Evolutionary conservation across 2,797 vertebrate species (phyloP).

Genomic region (Taeniopygia guttata): DNA sequence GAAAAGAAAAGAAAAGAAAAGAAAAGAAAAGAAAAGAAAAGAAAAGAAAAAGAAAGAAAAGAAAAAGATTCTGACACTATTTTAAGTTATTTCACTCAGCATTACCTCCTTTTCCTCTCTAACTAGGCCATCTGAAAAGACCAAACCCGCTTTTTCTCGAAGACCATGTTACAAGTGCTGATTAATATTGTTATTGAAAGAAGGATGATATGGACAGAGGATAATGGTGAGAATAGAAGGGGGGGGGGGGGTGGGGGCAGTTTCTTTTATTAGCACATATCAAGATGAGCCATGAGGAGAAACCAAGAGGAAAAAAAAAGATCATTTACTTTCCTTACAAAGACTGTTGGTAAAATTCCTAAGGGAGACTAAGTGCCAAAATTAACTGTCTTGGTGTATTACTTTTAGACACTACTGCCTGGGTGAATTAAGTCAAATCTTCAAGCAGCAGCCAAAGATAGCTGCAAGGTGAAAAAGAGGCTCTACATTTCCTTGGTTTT

Average conservation of each 20-base stretch:
- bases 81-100: not conserved
- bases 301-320: slow-evolving; percentile 27
- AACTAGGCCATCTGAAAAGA: slow-evolving; percentile 13
- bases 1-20: not conserved
- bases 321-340: slow-evolving; percentile 71
- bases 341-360: slow-evolving; percentile 74
- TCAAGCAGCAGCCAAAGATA: slow-evolving; percentile 58
- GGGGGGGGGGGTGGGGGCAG: not conserved
- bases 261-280: slow-evolving; percentile 32
- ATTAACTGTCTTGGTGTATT: slow-evolving; percentile 72
- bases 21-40: not conserved
- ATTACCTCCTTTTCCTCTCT: not conserved
- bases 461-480: slow-evolving; percentile 44
- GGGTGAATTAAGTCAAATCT: slow-evolving; percentile 70
- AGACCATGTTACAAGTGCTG: not conserved
- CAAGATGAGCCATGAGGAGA: slow-evolving; percentile 25
- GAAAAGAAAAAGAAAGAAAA: no score
- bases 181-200: slow-evolving; percentile 26
- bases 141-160: not conserved
- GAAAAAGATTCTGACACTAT: not conserved
- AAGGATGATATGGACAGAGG: not conserved
- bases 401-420: slow-evolving; percentile 62
- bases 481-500: slow-evolving; percentile 34
- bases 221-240: slow-evolving; percentile 27
- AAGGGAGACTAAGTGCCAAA: slow-evolving; percentile 70